Percentiles rank a stretch among this genome's conserved stretches.
phyloP scores from a whole-genome alignment of 2,888 invertebrate genomes.

The Drosophila anceps region DNA sequence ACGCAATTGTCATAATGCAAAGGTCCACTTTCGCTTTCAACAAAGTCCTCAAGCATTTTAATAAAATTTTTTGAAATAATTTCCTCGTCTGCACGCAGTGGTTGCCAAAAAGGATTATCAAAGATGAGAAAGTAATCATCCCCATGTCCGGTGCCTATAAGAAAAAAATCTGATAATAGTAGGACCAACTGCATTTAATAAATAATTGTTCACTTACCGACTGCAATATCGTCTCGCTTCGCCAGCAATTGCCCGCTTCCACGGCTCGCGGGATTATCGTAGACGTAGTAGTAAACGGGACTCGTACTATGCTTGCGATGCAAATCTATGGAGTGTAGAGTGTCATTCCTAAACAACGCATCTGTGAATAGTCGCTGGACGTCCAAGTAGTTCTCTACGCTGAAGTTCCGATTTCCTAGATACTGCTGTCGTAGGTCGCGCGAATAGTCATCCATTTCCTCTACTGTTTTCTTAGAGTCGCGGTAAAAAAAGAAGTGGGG shows the following conservation, averaged over 20 bases:
- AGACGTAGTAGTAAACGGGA: conserved; percentile 86
- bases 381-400: conserved; percentile 85
- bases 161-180: too few species aligned
- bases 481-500: conserved; percentile 41
- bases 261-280: conserved; percentile 72
- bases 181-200: too few species aligned
- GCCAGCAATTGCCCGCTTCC: conserved; percentile 56
- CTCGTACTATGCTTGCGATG: conserved; percentile 26
- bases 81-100: conserved; percentile 5
- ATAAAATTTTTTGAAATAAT: conserved; percentile 18
- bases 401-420: conserved; percentile 69
- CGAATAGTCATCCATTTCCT: conserved; percentile 36
- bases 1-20: conserved; percentile 65
- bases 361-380: conserved; percentile 88
- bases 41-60: conserved; percentile 74
- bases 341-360: conserved; percentile 88
- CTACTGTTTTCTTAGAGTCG: conserved; percentile 2
- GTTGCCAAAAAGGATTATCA: not conserved
- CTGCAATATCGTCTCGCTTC: conserved; percentile 83
- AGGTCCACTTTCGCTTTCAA: conserved; percentile 20
- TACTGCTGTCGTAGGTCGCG: conserved; percentile 33
- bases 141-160: conserved; percentile 4
- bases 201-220: conserved; percentile 86
- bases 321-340: conserved; percentile 87
- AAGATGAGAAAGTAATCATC: conserved; percentile 5